These are phyloP conservation scores for Pagetopsis macropterus DNA, from an alignment of 2,797 vertebrate species.

Conservation along the genomic window DNA sequence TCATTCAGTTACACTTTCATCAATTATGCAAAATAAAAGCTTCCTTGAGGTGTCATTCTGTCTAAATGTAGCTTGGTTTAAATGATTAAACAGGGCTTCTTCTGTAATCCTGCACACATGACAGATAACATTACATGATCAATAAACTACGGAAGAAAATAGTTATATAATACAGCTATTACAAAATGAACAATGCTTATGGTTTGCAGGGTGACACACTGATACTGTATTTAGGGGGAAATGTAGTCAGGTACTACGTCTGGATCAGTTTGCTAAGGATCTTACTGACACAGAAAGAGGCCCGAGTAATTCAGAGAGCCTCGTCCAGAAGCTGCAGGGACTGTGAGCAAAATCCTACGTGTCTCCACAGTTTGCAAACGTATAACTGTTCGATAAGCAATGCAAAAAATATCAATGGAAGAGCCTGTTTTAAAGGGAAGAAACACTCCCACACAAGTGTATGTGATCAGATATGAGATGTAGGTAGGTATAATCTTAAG, in stretches of 20 bases:
- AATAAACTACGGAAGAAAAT: background rate
- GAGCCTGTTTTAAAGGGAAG: background rate
- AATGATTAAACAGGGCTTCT: constrained; percentile 40
- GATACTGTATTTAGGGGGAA: constrained; percentile 15
- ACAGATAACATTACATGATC: constrained; percentile 21
- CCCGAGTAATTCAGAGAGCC: constrained; percentile 22
- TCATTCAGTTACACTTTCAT: constrained; percentile 13
- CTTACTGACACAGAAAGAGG: constrained; percentile 7
- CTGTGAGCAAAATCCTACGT: background rate
- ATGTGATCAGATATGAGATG: background rate
- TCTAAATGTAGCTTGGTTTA: constrained; percentile 44
- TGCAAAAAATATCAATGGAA: background rate
- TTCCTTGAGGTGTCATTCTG: constrained; percentile 22
- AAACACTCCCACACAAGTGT: background rate
- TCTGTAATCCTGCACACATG: constrained; percentile 27
- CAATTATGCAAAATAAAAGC: constrained; percentile 47
- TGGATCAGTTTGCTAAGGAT: constrained; percentile 39
- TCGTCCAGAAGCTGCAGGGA: constrained; percentile 22
- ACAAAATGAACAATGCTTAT: background rate
- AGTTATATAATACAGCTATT: no score
- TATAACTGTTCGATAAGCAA: background rate
- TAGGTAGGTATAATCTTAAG: background rate
- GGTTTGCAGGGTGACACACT: background rate
- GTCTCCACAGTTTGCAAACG: constrained; percentile 1
- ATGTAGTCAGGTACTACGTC: constrained; percentile 8